Base-by-base conservation (phyloP, 2,888 invertebrate genomes). In the Liodrosophila aerea region DNA sequence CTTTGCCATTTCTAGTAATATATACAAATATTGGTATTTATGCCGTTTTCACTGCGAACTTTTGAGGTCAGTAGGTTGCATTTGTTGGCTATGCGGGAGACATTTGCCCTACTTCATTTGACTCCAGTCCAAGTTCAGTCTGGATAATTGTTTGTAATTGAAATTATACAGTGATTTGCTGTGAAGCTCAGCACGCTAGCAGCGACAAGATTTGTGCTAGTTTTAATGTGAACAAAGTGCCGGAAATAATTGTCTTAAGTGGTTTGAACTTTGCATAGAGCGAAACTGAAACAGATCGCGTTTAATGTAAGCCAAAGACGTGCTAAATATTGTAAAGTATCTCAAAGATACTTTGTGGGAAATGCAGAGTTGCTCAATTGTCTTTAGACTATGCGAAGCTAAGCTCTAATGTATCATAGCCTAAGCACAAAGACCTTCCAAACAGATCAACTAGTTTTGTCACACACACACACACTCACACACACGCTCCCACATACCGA, bases 221-320 rank as follows among this genome's bases (percentile, higher is more conserved):
- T 78, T 86, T 69, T 34, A 22, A 40, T 49, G 31, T 31, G 22
- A 85, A 62, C 85, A 84, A 69, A 78, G 78, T 86, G 77, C 77
- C 86, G 78, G 78, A 86, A 86, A 78, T 78, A 86, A 78, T 86
- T 78, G 78, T 56, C 67, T 70, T 63, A 85, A 78, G 85, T 81
- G 66, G 86, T 81, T 81, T 78, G 82, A 78, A 86, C 78, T 84
- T 86, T 62, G 47, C 58, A 57, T 57, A 50, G 49, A 53, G 41
- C 43, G 9, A 36, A 47, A 61, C 54, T 50, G 39, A 46, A 58
- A 49, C 52, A 18, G 44, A 53, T 53, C 41, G 36, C 29, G 47
- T 13, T 53, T 52, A 46, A 57, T 50, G 50, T 49, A 22, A 22
- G 5, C 22, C 22, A 22, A 22, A 22, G 22, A 4, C 5, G 22